Evolutionary conservation across 2,113 vertebrate genomes (phyloP).

Genomic region (Oryzias celebensis): DNA sequence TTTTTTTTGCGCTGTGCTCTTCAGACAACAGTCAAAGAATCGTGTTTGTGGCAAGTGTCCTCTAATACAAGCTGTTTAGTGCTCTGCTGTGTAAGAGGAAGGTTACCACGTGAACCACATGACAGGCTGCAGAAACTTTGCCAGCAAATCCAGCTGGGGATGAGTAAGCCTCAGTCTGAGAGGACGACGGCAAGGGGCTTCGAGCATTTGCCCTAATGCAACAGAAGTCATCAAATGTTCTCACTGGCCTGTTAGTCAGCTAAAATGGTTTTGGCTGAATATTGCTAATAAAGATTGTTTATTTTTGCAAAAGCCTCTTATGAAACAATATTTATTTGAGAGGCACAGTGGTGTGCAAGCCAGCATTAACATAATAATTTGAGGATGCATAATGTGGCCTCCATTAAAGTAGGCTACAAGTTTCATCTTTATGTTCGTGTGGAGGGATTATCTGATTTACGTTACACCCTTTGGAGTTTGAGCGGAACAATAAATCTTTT

Average conservation of each 20-base stretch:
- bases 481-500: constrained; percentile 45
- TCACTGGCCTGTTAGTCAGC: constrained; percentile 57
- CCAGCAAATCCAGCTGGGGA: constrained; percentile 52
- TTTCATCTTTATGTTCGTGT: constrained; percentile 54
- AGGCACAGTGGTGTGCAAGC: constrained; percentile 12
- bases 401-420: constrained; percentile 46
- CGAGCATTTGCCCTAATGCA: constrained; percentile 49
- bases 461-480: constrained; percentile 46
- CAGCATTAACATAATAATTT: constrained; percentile 14
- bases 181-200: constrained; percentile 50
- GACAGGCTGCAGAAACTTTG: constrained; percentile 46
- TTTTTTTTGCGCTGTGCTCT: constrained; percentile 20
- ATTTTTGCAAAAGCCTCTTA: constrained; percentile 15
- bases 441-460: constrained; percentile 63
- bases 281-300: constrained; percentile 39
- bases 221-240: constrained; percentile 64
- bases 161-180: constrained; percentile 65
- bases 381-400: constrained; percentile 60
- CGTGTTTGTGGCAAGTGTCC: constrained; percentile 17
- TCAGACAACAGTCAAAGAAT: constrained; percentile 16
- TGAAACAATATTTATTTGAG: constrained; percentile 1
- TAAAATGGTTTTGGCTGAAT: constrained; percentile 42
- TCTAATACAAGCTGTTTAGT: constrained; percentile 43
- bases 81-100: constrained; percentile 24
- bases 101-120: constrained; percentile 62